phyloP scores from a whole-genome alignment of 2,797 vertebrate genomes.

The Sebastes steindachneri region DNA sequence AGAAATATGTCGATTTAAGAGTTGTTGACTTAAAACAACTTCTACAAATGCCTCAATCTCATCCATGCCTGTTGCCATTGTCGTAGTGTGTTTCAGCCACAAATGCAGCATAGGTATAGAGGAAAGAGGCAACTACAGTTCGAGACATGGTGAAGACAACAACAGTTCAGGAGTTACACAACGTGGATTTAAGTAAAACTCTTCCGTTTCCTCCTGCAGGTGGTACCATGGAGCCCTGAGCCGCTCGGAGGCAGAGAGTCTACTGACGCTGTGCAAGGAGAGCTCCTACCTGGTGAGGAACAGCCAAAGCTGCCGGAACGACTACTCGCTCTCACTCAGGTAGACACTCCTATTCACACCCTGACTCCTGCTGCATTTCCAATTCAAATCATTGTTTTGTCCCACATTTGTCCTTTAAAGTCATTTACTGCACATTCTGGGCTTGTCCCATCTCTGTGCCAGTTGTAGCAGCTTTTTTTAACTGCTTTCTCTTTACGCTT shows the following conservation, averaged over 20 bases:
- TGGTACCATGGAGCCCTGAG: conserved; percentile 95
- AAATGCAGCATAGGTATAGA: not conserved
- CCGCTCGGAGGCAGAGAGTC: conserved; percentile 88
- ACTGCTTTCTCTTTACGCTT: not conserved
- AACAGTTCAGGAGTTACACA: not conserved
- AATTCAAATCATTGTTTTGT: not conserved
- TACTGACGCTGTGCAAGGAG: conserved; percentile 93
- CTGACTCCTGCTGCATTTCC: not conserved
- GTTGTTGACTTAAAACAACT: not conserved
- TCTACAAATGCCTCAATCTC: not conserved
- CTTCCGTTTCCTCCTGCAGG: conserved; percentile 71
- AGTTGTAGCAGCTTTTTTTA: too few relatives aligned
- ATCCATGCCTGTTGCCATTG: not conserved
- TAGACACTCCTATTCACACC: conserved; percentile 50
- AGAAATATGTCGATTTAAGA: not conserved
- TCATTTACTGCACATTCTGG: not conserved
- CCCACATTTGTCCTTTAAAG: not conserved
- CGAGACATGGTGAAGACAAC: not conserved
- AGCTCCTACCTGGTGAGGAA: conserved; percentile 95
- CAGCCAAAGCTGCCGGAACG: conserved; percentile 89
- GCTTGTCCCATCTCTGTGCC: not conserved
- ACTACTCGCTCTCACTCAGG: conserved; percentile 95
- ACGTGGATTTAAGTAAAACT: not conserved
- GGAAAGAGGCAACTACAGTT: not conserved
- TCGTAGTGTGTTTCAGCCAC: not conserved